phyloP scores from a whole-genome alignment of 2,888 invertebrate species.

The Crematogaster levior region DNA sequence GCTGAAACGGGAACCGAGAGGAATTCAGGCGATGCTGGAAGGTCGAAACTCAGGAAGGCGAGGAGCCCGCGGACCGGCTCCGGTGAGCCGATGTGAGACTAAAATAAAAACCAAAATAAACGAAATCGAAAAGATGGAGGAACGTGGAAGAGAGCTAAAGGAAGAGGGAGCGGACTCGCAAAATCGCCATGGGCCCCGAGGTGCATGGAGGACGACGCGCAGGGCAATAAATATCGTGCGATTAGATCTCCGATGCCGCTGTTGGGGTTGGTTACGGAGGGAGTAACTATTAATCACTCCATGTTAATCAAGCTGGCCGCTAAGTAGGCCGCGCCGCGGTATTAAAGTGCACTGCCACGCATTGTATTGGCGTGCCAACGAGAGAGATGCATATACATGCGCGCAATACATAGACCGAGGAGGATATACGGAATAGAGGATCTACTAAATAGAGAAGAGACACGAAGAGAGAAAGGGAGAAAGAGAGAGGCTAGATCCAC shows the following conservation, averaged over 20 bases:
- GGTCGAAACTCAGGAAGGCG: slow-evolving; percentile 36
- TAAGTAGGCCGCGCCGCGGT: slow-evolving; percentile 83
- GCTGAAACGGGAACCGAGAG: slow-evolving; percentile 16
- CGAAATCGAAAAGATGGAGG: slow-evolving; percentile 38
- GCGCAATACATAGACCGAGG: slow-evolving; percentile 29
- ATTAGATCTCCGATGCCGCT: slow-evolving; percentile 81
- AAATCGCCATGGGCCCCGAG: slow-evolving; percentile 72
- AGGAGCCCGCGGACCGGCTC: slow-evolving; percentile 53
- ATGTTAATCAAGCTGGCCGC: slow-evolving; percentile 83
- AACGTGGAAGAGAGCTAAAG: slow-evolving; percentile 42
- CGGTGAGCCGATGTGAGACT: slow-evolving; percentile 28
- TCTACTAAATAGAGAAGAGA: slow-evolving; percentile 15
- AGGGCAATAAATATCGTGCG: slow-evolving; percentile 83
- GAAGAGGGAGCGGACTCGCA: slow-evolving; percentile 61
- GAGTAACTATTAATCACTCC: slow-evolving; percentile 83
- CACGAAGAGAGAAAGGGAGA: not conserved
- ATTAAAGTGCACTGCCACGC: slow-evolving; percentile 79
- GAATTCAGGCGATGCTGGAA: slow-evolving; percentile 39
- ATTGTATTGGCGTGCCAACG: slow-evolving; percentile 60
- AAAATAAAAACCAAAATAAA: slow-evolving; percentile 51
- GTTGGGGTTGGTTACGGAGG: slow-evolving; percentile 75
- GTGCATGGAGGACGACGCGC: slow-evolving; percentile 78
- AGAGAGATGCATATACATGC: slow-evolving; percentile 35
- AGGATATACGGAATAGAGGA: not conserved
- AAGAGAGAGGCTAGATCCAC: slow-evolving; percentile 45